Evolutionary conservation across 1,140 invertebrate species (phyloP).

Genomic region (Sitobion miscanthi): DNA sequence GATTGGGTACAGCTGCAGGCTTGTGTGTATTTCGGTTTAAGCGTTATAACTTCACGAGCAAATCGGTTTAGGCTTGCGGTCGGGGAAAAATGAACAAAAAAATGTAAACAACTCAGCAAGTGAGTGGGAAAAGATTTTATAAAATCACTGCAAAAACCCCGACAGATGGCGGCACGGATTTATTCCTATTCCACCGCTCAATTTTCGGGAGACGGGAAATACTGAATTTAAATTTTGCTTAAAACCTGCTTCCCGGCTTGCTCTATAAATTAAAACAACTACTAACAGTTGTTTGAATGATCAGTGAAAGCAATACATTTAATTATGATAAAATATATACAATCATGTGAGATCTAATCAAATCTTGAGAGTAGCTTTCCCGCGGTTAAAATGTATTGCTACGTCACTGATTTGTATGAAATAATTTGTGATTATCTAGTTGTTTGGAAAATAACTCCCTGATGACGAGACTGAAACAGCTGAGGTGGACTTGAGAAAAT

Average conservation of each 20-base stretch:
- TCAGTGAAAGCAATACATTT: neutral
- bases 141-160: neutral
- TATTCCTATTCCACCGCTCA: neutral
- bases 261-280: neutral
- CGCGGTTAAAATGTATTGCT: neutral
- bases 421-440: too few relatives aligned
- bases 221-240: neutral
- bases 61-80: neutral
- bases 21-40: neutral
- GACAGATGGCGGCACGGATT: neutral
- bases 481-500: neutral
- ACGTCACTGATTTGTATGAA: too few relatives aligned
- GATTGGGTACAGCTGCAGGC: neutral
- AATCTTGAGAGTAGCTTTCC: neutral
- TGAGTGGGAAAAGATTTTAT: neutral
- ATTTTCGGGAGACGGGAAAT: neutral
- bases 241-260: neutral
- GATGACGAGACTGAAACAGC: neutral
- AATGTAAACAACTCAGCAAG: neutral
- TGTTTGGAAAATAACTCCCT: too few relatives aligned
- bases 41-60: neutral
- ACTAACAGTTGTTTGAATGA: neutral
- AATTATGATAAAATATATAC: neutral
- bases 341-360: neutral
- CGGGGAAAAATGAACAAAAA: neutral